Evolutionary conservation across 1,140 invertebrate genomes (phyloP).

Genomic region (Panagrolaimus sp.): DNA sequence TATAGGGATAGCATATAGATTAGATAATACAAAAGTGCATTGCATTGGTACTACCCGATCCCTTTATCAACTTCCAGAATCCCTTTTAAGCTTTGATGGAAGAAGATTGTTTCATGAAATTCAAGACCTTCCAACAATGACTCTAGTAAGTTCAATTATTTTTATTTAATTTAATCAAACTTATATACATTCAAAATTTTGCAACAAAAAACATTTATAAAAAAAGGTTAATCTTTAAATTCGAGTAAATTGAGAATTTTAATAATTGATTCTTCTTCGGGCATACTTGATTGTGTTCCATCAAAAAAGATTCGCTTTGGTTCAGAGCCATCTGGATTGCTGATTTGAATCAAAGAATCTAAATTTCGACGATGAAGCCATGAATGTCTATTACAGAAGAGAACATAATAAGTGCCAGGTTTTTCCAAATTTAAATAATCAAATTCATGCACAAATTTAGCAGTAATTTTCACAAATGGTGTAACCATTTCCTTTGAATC

Average conservation of each 20-base stretch:
- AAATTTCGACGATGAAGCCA: constrained; percentile 39
- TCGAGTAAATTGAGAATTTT: constrained; percentile 2
- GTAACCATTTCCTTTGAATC: constrained; percentile 51
- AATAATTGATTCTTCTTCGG: constrained; percentile 10
- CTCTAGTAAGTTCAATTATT: constrained; percentile 29
- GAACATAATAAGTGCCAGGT: constrained; percentile 49
- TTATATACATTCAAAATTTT: too few species aligned
- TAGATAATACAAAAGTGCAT: constrained; percentile 17
- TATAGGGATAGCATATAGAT: constrained; percentile 28
- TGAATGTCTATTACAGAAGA: constrained; percentile 54
- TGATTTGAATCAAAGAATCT: constrained; percentile 37
- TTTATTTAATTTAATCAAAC: not conserved
- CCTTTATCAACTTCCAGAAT: constrained; percentile 26
- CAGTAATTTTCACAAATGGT: constrained; percentile 55
- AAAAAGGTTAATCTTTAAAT: constrained; percentile 14
- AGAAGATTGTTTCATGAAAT: constrained; percentile 30
- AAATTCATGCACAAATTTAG: constrained; percentile 55
- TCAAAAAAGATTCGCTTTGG: constrained; percentile 29
- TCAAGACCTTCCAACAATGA: constrained; percentile 22
- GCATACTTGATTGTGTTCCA: constrained; percentile 27
- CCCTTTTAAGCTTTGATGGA: constrained; percentile 22
- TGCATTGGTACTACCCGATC: constrained; percentile 27
- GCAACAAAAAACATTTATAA: too few species aligned
- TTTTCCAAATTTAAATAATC: constrained; percentile 36
- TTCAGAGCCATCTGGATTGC: constrained; percentile 20